phyloP scores from a whole-genome alignment of 2,797 vertebrate species.

The Florisuga fusca region DNA sequence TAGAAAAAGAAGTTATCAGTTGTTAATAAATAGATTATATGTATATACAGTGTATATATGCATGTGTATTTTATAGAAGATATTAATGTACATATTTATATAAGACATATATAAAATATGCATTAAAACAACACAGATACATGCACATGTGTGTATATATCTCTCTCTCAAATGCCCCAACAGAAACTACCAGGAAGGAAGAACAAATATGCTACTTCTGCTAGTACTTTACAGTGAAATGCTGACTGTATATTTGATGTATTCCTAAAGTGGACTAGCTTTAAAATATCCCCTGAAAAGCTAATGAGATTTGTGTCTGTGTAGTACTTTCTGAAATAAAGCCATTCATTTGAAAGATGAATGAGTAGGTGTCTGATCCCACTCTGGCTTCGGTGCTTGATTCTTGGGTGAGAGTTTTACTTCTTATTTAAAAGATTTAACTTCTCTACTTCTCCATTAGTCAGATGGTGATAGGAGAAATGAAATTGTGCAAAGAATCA shows the following conservation, averaged over 20 bases:
- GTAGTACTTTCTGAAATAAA: background rate
- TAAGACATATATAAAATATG: background rate
- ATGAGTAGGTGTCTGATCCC: background rate
- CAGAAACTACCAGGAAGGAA: background rate
- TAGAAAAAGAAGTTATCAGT: background rate
- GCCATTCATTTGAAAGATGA: background rate
- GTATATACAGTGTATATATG: background rate
- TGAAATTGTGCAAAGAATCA: background rate
- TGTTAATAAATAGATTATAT: background rate
- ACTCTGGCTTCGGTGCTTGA: background rate
- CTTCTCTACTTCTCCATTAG: background rate
- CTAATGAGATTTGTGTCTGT: background rate
- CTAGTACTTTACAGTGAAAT: background rate
- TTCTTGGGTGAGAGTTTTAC: background rate
- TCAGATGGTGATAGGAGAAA: background rate
- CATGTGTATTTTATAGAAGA: background rate
- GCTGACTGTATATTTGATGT: background rate
- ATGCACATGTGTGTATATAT: fast-evolving
- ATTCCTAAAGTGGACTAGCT: background rate
- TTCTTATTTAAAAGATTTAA: background rate
- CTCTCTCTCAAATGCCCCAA: background rate
- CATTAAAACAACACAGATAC: too few relatives aligned
- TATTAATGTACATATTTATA: too few relatives aligned
- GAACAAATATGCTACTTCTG: background rate
- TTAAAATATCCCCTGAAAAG: background rate